These are phyloP conservation scores for Nesogale talazaci DNA, from an alignment of 2,113 vertebrate genomes.

Conservation along the genomic window DNA sequence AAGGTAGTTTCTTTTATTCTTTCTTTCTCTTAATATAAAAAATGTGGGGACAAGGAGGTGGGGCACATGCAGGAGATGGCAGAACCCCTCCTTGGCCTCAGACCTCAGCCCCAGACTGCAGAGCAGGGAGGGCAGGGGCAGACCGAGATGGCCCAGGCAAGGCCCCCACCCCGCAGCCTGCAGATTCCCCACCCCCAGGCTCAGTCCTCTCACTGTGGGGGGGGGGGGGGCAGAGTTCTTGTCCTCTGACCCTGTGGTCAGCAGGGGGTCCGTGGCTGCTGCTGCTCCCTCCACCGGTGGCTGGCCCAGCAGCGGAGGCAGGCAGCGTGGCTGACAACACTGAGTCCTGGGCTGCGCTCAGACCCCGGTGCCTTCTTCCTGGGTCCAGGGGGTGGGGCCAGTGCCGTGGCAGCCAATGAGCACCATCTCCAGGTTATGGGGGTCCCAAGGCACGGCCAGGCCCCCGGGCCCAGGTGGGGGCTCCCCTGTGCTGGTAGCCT, in stretches of 20 bases:
- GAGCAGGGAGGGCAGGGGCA: constrained; percentile 13
- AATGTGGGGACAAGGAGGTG: constrained; percentile 56
- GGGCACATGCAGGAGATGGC: constrained; percentile 76
- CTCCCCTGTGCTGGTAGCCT: constrained; percentile 71
- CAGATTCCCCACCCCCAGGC: constrained; percentile 36
- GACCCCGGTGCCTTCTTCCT: constrained; percentile 83
- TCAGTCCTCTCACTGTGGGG: not conserved
- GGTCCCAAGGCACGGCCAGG: constrained; percentile 75
- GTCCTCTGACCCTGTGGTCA: constrained; percentile 28
- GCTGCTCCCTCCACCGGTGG: not conserved
- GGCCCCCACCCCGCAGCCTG: not conserved
- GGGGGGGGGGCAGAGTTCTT: not conserved
- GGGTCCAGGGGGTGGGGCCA: constrained; percentile 81
- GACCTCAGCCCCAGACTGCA: constrained; percentile 39
- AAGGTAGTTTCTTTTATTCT: constrained; percentile 77
- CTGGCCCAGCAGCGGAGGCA: not conserved
- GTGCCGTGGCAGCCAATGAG: constrained; percentile 75
- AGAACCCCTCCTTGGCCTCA: constrained; percentile 57
- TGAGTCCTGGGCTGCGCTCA: constrained; percentile 55
- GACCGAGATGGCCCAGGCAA: not conserved
- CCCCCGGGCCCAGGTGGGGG: constrained; percentile 65
- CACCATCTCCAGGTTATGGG: constrained; percentile 81
- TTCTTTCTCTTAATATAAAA: constrained; percentile 75
- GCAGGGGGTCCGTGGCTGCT: not conserved
- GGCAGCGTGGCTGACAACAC: constrained; percentile 39